phyloP scores from a whole-genome alignment of 2,113 vertebrate genomes.

The Bothrops jararaca region DNA sequence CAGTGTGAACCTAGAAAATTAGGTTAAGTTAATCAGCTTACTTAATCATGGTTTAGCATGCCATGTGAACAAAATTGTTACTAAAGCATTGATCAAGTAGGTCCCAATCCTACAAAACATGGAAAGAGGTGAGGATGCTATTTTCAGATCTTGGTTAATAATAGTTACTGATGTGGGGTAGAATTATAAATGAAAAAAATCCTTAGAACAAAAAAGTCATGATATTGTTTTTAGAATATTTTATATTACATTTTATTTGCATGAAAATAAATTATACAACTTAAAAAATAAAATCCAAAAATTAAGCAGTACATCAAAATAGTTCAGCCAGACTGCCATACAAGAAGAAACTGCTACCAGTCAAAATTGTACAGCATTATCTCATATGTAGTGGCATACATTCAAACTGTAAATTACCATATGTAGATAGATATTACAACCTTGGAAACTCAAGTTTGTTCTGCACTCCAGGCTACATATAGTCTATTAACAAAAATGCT shows the following conservation, averaged over 20 bases:
- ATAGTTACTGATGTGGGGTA: not conserved
- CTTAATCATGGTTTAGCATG: not conserved
- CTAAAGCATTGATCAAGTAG: not conserved
- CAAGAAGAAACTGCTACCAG: slow-evolving; percentile 80
- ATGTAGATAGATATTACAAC: slow-evolving; percentile 70
- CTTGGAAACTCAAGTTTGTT: slow-evolving; percentile 72
- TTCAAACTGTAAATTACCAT: slow-evolving; percentile 75
- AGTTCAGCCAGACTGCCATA: slow-evolving; percentile 77
- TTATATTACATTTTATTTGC: slow-evolving; percentile 89
- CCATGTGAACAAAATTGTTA: not conserved
- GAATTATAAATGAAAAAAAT: not conserved
- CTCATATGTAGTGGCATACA: slow-evolving; percentile 77
- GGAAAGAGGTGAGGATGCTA: not conserved
- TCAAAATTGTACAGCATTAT: slow-evolving; percentile 74
- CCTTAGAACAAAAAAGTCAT: slow-evolving; percentile 49
- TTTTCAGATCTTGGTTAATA: not conserved
- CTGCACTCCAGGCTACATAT: slow-evolving; percentile 75
- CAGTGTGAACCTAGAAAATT: not conserved
- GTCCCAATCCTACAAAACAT: not conserved
- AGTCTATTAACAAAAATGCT: slow-evolving; percentile 74
- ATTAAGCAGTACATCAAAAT: slow-evolving; percentile 85
- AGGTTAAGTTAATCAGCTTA: not conserved
- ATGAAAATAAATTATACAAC: slow-evolving; percentile 94
- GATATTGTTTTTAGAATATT: slow-evolving; percentile 55
- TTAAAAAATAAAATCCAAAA: slow-evolving; percentile 84